Evolutionary conservation across 2,888 invertebrate species (phyloP).

Genomic region (Megaustenia siamemsis): DNA sequence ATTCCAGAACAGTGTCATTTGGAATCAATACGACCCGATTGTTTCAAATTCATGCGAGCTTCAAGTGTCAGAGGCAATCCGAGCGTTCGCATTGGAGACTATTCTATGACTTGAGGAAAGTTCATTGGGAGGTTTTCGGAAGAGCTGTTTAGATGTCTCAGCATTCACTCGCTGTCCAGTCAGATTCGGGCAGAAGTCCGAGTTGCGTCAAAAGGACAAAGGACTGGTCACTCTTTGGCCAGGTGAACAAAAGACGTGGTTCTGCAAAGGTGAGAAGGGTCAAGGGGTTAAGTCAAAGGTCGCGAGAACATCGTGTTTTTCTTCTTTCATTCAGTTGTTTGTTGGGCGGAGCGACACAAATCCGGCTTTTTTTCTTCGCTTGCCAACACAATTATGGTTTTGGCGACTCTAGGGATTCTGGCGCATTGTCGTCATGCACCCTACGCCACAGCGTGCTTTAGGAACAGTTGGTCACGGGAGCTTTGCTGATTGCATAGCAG

Average conservation of each 20-base stretch:
- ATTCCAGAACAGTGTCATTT: background rate
- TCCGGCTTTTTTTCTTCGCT: conserved; percentile 13
- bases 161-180: conserved; percentile 16
- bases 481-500: background rate
- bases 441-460: background rate
- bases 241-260: conserved; percentile 45
- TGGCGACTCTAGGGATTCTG: background rate
- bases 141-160: conserved; percentile 14
- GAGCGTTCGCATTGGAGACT: conserved; percentile 2
- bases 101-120: background rate
- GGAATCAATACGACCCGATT: background rate
- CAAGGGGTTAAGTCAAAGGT: conserved; percentile 44
- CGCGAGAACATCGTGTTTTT: background rate
- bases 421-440: background rate
- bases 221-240: conserved; percentile 1
- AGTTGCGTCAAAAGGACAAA: conserved; percentile 34
- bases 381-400: conserved; percentile 39
- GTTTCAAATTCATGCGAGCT: background rate
- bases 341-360: conserved; percentile 27
- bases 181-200: background rate
- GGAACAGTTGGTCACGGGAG: background rate
- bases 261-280: conserved; percentile 43
- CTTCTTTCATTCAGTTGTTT: background rate
- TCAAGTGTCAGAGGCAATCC: conserved; percentile 25
- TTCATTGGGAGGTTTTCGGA: conserved; percentile 4